Percentiles rank a stretch among this genome's conserved stretches.
These are phyloP conservation scores for Tachysurus vachellii DNA, from an alignment of 2,113 vertebrate genomes.

Conservation along the genomic window DNA sequence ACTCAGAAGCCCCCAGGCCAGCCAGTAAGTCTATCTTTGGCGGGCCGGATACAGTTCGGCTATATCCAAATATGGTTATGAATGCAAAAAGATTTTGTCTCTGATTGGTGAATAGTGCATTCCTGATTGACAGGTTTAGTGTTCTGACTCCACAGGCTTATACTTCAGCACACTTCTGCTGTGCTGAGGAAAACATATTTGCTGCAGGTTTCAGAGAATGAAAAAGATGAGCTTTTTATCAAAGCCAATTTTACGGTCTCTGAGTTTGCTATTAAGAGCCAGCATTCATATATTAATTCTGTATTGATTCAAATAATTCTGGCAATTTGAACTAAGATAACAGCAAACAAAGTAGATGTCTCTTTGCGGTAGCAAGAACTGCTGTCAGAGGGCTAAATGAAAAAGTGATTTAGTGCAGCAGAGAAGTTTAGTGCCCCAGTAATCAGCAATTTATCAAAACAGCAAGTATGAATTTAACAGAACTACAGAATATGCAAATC, in stretches of 20 bases:
- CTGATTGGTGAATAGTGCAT: slow-evolving; percentile 16
- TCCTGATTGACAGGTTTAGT: slow-evolving; percentile 12
- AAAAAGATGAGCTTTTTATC: slow-evolving; percentile 22
- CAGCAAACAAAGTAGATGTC: slow-evolving; percentile 3
- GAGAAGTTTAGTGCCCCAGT: not conserved
- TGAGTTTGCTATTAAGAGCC: slow-evolving; percentile 17
- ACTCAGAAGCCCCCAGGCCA: slow-evolving; percentile 53
- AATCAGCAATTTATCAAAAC: not conserved
- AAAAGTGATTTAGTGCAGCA: not conserved
- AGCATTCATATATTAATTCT: slow-evolving; percentile 10
- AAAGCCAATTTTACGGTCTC: not conserved
- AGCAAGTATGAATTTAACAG: not conserved
- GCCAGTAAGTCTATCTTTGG: slow-evolving; percentile 26
- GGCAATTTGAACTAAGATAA: slow-evolving; percentile 11
- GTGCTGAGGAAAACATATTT: slow-evolving; percentile 15
- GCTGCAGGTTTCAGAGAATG: slow-evolving; percentile 9
- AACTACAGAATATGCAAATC: not conserved
- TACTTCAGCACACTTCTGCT: slow-evolving; percentile 6
- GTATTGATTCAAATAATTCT: slow-evolving; percentile 17
- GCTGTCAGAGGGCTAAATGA: not conserved
- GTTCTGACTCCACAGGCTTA: not conserved
- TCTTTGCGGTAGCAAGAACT: not conserved
- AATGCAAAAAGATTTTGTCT: not conserved
- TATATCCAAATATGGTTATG: slow-evolving; percentile 31
- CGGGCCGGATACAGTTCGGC: not conserved